phyloP scores from a whole-genome alignment of 2,888 invertebrate species.

The Torymus texanus region DNA sequence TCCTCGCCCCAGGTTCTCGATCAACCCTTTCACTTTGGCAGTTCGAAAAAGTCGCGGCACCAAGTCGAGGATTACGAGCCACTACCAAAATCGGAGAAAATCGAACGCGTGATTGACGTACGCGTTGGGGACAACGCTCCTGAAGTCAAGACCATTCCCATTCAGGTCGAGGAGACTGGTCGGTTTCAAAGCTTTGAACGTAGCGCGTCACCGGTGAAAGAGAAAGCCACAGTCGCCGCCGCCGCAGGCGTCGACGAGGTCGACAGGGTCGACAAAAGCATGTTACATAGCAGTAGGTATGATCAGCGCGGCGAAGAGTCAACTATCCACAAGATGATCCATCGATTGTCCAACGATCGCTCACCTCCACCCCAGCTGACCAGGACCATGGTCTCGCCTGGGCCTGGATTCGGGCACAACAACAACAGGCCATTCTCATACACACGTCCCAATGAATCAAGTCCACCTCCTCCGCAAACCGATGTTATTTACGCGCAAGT shows the following conservation, averaged over 20 bases:
- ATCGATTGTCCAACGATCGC: slow-evolving; percentile 84
- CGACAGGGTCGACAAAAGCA: slow-evolving; percentile 62
- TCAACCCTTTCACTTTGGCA: slow-evolving; percentile 66
- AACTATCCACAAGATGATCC: slow-evolving; percentile 87
- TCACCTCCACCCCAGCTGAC: slow-evolving; percentile 82
- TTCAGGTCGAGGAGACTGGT: slow-evolving; percentile 34
- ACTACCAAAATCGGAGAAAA: background rate
- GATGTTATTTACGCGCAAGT: slow-evolving; percentile 88
- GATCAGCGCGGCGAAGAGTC: slow-evolving; percentile 68
- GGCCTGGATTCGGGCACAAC: slow-evolving; percentile 80
- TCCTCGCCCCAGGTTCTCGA: slow-evolving; percentile 78
- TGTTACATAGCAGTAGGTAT: slow-evolving; percentile 72
- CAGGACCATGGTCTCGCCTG: slow-evolving; percentile 78
- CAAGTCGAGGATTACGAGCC: slow-evolving; percentile 41
- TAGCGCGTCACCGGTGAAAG: slow-evolving; percentile 53
- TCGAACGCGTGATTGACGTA: slow-evolving; percentile 25
- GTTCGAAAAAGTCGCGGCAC: slow-evolving; percentile 63
- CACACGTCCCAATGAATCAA: slow-evolving; percentile 79
- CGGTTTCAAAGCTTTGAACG: slow-evolving; percentile 16
- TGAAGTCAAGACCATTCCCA: slow-evolving; percentile 53
- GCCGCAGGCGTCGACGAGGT: slow-evolving; percentile 60
- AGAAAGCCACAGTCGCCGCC: slow-evolving; percentile 54
- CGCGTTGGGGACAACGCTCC: slow-evolving; percentile 37
- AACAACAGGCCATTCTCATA: slow-evolving; percentile 90
- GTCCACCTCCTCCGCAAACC: slow-evolving; percentile 77